phyloP scores from a whole-genome alignment of 2,888 invertebrate genomes.

The Incurvaria masculella region DNA sequence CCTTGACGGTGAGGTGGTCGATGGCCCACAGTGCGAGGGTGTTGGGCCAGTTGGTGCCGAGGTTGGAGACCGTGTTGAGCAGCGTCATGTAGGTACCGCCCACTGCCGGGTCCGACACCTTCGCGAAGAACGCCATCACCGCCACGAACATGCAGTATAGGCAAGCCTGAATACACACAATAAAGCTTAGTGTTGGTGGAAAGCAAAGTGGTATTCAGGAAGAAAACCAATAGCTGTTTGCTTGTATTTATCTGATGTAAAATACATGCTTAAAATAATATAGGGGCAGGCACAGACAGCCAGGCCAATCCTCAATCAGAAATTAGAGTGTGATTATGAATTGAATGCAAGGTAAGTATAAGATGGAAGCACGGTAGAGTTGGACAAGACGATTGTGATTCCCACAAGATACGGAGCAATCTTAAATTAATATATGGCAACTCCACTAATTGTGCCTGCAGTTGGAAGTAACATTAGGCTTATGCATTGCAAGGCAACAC shows the following conservation, averaged over 20 bases:
- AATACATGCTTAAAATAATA: background rate
- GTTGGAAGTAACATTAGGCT: too few species aligned
- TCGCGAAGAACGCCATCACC: slow-evolving; percentile 96
- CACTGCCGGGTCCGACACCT: slow-evolving; percentile 92
- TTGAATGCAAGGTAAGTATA: too few species aligned
- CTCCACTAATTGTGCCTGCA: too few species aligned
- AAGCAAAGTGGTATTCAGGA: background rate
- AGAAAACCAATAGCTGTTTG: background rate
- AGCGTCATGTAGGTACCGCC: slow-evolving; percentile 99
- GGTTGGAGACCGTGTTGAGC: slow-evolving; percentile 91
- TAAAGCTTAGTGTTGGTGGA: slow-evolving; percentile 4
- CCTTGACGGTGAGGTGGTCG: slow-evolving; percentile 80
- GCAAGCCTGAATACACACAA: slow-evolving; percentile 64
- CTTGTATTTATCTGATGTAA: background rate
- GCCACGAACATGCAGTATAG: slow-evolving; percentile 97
- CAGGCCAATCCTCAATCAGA: too few species aligned
- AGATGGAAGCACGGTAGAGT: too few species aligned
- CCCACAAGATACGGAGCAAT: too few species aligned
- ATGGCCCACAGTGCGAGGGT: slow-evolving; percentile 90
- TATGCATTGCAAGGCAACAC: background rate
- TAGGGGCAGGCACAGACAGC: background rate
- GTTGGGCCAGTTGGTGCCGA: slow-evolving; percentile 98
- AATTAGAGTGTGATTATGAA: too few species aligned
- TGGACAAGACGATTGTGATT: too few species aligned
- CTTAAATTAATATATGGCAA: too few species aligned